Evolutionary conservation across 2,113 vertebrate species (phyloP).

Genomic region (Coracopsis vasa): DNA sequence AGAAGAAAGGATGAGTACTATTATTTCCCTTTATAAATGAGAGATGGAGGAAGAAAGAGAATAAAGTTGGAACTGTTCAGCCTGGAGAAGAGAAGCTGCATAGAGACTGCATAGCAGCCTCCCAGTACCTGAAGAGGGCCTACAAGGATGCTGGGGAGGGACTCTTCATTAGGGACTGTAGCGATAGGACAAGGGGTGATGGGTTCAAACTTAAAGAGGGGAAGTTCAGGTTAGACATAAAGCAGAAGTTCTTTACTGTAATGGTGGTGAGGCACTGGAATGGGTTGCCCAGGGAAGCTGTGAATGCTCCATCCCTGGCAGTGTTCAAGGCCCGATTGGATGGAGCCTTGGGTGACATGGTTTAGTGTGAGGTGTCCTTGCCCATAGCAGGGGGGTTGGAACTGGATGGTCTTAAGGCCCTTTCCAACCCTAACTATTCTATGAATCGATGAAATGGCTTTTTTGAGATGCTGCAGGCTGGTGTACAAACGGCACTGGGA

Average conservation of each 20-base stretch:
- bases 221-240: not conserved
- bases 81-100: not conserved
- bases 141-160: not conserved
- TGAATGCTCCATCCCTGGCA: not conserved
- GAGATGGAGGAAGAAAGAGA: not conserved
- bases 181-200: not conserved
- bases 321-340: not conserved
- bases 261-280: not conserved
- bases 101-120: not conserved
- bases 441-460: not conserved
- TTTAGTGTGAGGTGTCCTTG: not conserved
- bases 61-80: not conserved
- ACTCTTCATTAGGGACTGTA: not conserved
- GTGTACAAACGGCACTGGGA: not conserved
- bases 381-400: not conserved
- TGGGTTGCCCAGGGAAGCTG: not conserved
- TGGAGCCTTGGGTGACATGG: not conserved
- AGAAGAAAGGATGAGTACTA: not conserved
- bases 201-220: not conserved
- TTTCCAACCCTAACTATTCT: not conserved
- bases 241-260: not conserved
- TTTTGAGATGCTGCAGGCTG: not conserved
- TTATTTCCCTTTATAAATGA: not conserved
- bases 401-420: not conserved
- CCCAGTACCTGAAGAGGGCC: not conserved